These are phyloP conservation scores for Callyntrura guangdongensis DNA, from an alignment of 2,888 invertebrate genomes.

Conservation along the genomic window DNA sequence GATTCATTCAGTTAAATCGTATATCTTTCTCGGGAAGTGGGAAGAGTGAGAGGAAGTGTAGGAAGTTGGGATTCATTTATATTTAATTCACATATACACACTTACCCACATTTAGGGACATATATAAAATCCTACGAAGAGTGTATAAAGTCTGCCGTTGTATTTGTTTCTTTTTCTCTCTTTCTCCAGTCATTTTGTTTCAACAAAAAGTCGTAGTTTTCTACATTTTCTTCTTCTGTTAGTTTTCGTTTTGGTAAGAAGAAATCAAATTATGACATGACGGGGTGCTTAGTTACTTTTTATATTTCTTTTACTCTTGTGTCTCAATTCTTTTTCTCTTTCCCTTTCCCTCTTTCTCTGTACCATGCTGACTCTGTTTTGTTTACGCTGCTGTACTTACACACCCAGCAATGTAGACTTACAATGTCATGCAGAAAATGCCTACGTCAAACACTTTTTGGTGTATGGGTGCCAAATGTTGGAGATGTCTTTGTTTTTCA, in stretches of 20 bases:
- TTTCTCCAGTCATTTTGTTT: too few species aligned
- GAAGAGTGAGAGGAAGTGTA: conserved; percentile 49
- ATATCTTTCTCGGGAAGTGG: conserved; percentile 40
- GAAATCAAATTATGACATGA: conserved; percentile 78
- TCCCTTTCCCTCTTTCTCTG: too few species aligned
- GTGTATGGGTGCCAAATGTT: conserved; percentile 54
- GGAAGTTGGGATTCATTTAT: conserved; percentile 73
- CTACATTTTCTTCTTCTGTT: background rate
- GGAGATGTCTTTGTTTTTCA: conserved; percentile 41
- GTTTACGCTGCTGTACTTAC: too few species aligned
- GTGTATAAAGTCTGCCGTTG: conserved; percentile 16
- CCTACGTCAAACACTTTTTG: too few species aligned
- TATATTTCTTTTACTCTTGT: conserved; percentile 30
- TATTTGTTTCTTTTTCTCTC: background rate
- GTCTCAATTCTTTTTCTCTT: conserved; percentile 2
- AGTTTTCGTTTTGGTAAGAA: conserved; percentile 45
- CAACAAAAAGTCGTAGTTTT: conserved; percentile 49
- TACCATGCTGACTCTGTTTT: too few species aligned
- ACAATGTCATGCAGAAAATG: too few species aligned
- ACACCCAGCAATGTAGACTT: background rate
- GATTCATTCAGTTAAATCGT: conserved; percentile 67
- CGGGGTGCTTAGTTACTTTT: conserved; percentile 37
- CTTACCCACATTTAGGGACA: too few species aligned
- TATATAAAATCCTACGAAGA: background rate
- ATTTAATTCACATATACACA: conserved; percentile 68